Evolutionary conservation across 2,888 invertebrate genomes (phyloP).

Genomic region (Polymixis lichenea): DNA sequence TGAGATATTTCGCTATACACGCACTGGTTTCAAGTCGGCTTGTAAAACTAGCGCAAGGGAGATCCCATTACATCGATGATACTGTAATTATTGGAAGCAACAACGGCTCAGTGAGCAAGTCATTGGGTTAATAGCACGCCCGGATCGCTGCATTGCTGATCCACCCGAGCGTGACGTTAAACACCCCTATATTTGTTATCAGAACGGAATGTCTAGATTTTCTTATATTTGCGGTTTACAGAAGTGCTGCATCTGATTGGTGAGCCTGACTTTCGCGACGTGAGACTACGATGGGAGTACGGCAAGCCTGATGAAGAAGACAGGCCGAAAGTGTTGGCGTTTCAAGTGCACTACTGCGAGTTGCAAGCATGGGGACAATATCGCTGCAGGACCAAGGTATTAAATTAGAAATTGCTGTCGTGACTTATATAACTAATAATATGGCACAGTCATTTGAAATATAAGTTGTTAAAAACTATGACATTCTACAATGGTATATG

Average conservation of each 20-base stretch:
- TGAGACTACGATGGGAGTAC: conserved; percentile 92
- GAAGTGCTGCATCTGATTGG: conserved; percentile 91
- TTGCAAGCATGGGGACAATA: conserved; percentile 95
- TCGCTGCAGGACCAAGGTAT: conserved; percentile 92
- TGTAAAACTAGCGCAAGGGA: conserved; percentile 58
- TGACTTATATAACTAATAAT: conserved; percentile 11
- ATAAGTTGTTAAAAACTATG: conserved; percentile 59
- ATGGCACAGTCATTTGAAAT: conserved; percentile 32
- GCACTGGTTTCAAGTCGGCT: conserved; percentile 35
- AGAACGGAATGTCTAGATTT: conserved; percentile 39
- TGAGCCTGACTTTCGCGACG: conserved; percentile 92
- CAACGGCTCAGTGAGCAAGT: conserved; percentile 85
- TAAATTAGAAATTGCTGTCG: conserved; percentile 9
- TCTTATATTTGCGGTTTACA: conserved; percentile 76
- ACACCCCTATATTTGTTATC: conserved; percentile 61
- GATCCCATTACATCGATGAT: conserved; percentile 72
- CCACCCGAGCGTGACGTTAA: conserved; percentile 73
- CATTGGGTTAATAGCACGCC: conserved; percentile 87
- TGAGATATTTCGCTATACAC: conserved; percentile 48
- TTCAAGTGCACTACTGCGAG: conserved; percentile 94
- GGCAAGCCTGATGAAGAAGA: conserved; percentile 82
- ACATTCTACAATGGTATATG: conserved; percentile 59
- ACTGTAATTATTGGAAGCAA: conserved; percentile 73
- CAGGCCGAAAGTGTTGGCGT: conserved; percentile 89
- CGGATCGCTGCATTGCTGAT: conserved; percentile 77